These are phyloP conservation scores for Nothura maculosa DNA, from an alignment of 2,797 vertebrate species.

Conservation along the genomic window DNA sequence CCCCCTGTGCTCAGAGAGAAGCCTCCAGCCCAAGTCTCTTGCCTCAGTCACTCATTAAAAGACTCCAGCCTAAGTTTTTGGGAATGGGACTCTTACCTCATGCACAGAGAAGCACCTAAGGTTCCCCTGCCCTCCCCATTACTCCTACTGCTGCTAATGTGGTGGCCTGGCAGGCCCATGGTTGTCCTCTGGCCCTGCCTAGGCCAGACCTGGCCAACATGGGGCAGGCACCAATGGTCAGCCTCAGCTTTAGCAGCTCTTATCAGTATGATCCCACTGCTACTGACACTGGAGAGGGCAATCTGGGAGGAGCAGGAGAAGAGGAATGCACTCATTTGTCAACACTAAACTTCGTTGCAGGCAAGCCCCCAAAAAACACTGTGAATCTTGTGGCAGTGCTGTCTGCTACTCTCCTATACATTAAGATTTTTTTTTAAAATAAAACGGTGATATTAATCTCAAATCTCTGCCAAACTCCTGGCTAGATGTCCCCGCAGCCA, in stretches of 20 bases:
- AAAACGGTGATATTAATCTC: not conserved
- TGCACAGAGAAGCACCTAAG: not conserved
- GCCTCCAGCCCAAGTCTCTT: not conserved
- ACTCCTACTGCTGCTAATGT: not conserved
- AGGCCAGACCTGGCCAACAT: not conserved
- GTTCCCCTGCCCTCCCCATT: not conserved
- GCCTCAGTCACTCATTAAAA: not conserved
- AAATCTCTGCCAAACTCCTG: not conserved
- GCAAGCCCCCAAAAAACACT: not conserved
- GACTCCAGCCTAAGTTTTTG: not conserved
- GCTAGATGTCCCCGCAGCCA: not conserved
- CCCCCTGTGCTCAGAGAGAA: rapidly evolving
- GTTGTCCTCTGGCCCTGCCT: not conserved
- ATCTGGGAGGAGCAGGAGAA: not conserved
- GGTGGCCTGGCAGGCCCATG: rapidly evolving
- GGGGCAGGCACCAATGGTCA: not conserved
- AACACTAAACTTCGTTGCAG: not conserved
- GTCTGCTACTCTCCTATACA: not conserved
- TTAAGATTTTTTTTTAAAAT: not conserved
- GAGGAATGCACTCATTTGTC: not conserved
- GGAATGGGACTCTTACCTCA: not conserved
- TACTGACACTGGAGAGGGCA: not conserved
- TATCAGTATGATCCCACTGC: not conserved
- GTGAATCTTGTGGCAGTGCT: not conserved
- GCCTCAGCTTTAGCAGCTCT: not conserved